Base-by-base conservation (phyloP, 2,888 invertebrate species). In the Pyrgus malvae region DNA sequence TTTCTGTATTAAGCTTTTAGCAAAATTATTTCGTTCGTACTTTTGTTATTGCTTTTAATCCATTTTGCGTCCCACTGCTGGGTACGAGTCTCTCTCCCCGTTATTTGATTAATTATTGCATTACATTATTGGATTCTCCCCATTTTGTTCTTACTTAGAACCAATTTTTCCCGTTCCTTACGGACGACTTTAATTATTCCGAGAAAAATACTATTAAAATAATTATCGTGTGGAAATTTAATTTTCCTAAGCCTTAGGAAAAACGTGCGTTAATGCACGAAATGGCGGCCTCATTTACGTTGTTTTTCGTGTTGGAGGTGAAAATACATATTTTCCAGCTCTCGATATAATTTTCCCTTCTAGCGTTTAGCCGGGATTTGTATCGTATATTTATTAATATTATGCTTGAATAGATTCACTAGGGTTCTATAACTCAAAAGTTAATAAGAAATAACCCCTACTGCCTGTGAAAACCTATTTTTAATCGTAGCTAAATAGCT, bases 371-470 rank as follows among this genome's bases (percentile, higher is more conserved):
- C 63, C 69, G 72, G 66, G 68, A 69, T 57, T 64, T 62, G 65
- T 69, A 73, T 76, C 71, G 65, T 66, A 68, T 53, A 53, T 75
- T 75, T 61, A 76, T 77, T 79, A 79, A 68, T 78, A 73, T 79
- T 76, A 74, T 69, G 68, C 69, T 59, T 59, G 69, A 68, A 68
- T 70, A 73, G 66, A 68, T 42, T n/a, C n/a, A n/a, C n/a, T n/a
- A n/a, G n/a, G n/a, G 4, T 29, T n/a, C n/a, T n/a, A n/a, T n/a
- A n/a, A n/a, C n/a, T n/a, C n/a, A n/a, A n/a, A n/a, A n/a, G n/a
- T n/a, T n/a, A n/a, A n/a, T n/a, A n/a, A n/a, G n/a, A n/a, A n/a
- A n/a, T n/a, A n/a, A n/a, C n/a, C n/a, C n/a, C n/a, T n/a, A n/a
- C n/a, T n/a, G n/a, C n/a, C n/a, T n/a, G n/a, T n/a, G n/a, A n/a